phyloP scores from a whole-genome alignment of 2,888 invertebrate genomes.

The Microctonus aethiopoides region DNA sequence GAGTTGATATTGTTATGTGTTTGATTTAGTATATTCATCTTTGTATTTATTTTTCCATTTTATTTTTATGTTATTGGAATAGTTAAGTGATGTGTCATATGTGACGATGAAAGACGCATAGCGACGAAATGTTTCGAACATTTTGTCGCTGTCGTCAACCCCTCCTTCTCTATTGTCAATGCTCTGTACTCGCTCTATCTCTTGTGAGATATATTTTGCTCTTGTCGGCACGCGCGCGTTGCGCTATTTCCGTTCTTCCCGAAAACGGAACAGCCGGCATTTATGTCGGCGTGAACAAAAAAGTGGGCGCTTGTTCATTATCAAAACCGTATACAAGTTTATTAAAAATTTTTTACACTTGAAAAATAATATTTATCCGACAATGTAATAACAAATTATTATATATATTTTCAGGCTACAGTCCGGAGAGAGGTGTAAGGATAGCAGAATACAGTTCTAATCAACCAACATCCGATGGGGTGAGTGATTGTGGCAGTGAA shows the following conservation, averaged over 20 bases:
- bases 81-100: constrained; percentile 25
- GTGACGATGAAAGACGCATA: constrained; percentile 46
- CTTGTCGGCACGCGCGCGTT: constrained; percentile 39
- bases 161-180: constrained; percentile 42
- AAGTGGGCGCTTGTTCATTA: background rate
- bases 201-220: background rate
- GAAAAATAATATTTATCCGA: no score
- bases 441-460: constrained; percentile 59
- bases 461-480: constrained; percentile 64
- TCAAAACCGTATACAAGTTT: background rate
- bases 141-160: constrained; percentile 49
- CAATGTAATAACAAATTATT: background rate
- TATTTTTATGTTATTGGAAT: constrained; percentile 17
- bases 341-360: background rate
- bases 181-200: background rate
- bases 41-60: constrained; percentile 2
- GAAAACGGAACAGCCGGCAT: constrained; percentile 50
- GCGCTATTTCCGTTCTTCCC: constrained; percentile 63
- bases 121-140: constrained; percentile 51
- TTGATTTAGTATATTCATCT: background rate
- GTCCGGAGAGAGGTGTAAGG: constrained; percentile 56
- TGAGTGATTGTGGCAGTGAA: constrained; percentile 65
- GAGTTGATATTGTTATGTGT: constrained; percentile 34
- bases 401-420: constrained; percentile 52
- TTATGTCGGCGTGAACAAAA: constrained; percentile 18